Conservation (phyloP, 2,797 vertebrate species). For the Spinus olivaceus region DNA sequence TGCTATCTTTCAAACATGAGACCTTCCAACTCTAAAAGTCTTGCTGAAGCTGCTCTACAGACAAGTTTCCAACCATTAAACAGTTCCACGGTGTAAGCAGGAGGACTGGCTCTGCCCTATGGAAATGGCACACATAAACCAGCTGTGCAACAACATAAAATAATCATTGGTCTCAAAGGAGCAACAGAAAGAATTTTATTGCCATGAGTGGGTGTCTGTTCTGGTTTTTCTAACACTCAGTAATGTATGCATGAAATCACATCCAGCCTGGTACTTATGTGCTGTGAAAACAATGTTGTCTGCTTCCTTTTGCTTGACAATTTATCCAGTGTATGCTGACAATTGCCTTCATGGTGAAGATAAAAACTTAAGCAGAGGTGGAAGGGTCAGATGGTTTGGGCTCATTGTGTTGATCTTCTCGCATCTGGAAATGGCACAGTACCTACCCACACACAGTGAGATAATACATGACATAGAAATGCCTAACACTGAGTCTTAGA, state of each 20-base stretch:
- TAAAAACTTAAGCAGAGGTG: background rate
- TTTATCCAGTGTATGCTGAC: background rate
- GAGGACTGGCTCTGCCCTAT: conserved; percentile 22
- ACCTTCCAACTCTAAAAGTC: background rate
- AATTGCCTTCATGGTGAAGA: background rate
- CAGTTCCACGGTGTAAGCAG: background rate
- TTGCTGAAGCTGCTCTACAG: conserved; percentile 29
- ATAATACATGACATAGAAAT: background rate
- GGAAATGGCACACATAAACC: conserved; percentile 62
- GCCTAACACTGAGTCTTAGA: background rate
- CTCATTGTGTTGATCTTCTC: background rate
- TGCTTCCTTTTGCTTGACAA: conserved; percentile 32
- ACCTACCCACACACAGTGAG: background rate
- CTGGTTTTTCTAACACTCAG: conserved; percentile 62
- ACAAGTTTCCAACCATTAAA: conserved; percentile 41
- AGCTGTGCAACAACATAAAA: conserved; percentile 65
- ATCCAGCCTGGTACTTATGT: conserved; percentile 30
- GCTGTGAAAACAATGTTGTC: conserved; percentile 41
- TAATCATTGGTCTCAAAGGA: conserved; percentile 61
- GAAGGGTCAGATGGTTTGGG: background rate
- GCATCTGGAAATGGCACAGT: background rate
- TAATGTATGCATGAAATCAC: conserved; percentile 62
- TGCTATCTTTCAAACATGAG: background rate
- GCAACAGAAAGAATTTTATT: conserved; percentile 56
- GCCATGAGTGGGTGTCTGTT: conserved; percentile 59